Percentiles rank a stretch among this genome's conserved stretches.
phyloP scores from a whole-genome alignment of 2,113 vertebrate species.

The Varanus salvator region DNA sequence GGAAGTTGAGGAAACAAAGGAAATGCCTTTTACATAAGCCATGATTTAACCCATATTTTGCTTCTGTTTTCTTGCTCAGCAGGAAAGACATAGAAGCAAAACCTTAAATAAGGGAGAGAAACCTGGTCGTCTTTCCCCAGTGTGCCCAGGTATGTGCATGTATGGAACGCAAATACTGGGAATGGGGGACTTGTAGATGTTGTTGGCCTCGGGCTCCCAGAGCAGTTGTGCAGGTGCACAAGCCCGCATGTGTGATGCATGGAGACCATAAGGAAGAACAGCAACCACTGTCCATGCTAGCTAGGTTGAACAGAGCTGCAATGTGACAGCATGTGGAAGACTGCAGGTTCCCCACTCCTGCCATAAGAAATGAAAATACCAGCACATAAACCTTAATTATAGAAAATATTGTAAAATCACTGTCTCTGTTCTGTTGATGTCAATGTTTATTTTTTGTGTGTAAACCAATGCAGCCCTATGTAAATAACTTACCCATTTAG shows the following conservation, averaged over 20 bases:
- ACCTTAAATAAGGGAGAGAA: not conserved
- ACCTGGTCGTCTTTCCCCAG: not conserved
- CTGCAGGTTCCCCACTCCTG: too few species aligned
- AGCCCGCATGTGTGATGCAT: too few species aligned
- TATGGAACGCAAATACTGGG: not conserved
- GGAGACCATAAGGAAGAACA: too few species aligned
- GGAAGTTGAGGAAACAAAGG: conserved; percentile 49
- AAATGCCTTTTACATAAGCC: conserved; percentile 33
- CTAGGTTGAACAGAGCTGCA: too few species aligned
- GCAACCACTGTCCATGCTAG: too few species aligned
- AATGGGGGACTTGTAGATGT: too few species aligned
- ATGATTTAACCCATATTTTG: conserved; percentile 42
- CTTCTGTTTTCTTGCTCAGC: not conserved
- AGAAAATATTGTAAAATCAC: not conserved
- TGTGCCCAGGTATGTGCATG: not conserved
- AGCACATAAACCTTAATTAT: not conserved
- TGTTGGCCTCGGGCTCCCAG: too few species aligned
- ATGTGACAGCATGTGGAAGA: too few species aligned
- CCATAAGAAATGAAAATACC: not conserved
- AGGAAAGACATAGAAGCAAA: conserved; percentile 20
- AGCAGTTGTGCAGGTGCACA: too few species aligned
- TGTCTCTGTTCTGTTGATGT: not conserved
- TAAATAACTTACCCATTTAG: not conserved
- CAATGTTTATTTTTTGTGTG: not conserved
- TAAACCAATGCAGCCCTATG: not conserved